Conservation (phyloP, 2,797 vertebrate genomes). For the Holocentrus rufus region DNA sequence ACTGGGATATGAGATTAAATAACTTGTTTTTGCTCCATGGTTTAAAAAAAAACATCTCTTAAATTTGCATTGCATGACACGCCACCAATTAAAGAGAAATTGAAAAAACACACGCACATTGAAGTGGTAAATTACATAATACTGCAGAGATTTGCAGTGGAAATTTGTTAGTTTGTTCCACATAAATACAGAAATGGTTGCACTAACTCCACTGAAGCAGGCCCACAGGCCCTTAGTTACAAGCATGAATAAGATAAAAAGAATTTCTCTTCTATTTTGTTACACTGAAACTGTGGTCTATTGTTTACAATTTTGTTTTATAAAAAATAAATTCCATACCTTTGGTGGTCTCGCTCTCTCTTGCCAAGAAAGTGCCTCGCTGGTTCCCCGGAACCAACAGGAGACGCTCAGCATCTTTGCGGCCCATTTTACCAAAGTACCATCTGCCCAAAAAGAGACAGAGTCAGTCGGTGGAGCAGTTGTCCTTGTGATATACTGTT, state of each 20-base stretch:
- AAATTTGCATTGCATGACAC: not conserved
- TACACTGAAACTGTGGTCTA: not conserved
- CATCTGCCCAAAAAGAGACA: conserved; percentile 83
- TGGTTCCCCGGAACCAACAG: conserved; percentile 94
- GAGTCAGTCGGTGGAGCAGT: conserved; percentile 24
- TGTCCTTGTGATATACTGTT: not conserved
- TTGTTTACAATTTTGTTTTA: not conserved
- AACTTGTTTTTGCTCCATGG: too few species aligned
- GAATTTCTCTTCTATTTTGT: not conserved
- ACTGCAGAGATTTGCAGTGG: not conserved
- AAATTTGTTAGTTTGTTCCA: not conserved
- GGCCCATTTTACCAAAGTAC: conserved; percentile 99
- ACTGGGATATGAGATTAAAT: too few species aligned
- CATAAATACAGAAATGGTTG: not conserved
- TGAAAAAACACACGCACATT: not conserved
- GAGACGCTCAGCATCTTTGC: conserved; percentile 96
- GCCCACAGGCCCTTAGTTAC: not conserved
- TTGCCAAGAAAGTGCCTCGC: conserved; percentile 93
- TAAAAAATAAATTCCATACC: conserved; percentile 75
- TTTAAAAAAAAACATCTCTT: not conserved
- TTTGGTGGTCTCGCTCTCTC: conserved; percentile 99
- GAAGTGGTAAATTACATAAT: not conserved
- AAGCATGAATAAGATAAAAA: not conserved
- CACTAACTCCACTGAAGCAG: not conserved
- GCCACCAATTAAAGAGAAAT: not conserved